phyloP scores from a whole-genome alignment of 2,888 invertebrate species.

The Agrochola lota region DNA sequence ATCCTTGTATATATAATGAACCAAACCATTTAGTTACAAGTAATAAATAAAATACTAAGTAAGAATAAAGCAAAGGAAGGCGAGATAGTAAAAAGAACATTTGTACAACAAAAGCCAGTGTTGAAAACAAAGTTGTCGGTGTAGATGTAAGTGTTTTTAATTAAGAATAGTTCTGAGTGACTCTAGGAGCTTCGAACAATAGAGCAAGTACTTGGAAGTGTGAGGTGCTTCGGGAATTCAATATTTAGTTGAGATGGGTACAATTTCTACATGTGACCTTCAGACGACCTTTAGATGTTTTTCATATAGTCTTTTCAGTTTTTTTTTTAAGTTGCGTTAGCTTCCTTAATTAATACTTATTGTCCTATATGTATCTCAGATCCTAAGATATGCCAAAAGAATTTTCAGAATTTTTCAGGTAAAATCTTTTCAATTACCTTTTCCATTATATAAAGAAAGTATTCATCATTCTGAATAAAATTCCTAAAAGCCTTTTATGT shows the following conservation, averaged over 20 bases:
- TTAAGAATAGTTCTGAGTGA: conserved; percentile 27
- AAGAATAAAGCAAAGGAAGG: conserved; percentile 6
- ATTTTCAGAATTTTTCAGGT: neutral
- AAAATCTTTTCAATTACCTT: conserved; percentile 1
- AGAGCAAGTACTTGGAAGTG: neutral
- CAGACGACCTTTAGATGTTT: neutral
- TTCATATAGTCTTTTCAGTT: neutral
- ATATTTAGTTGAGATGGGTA: neutral
- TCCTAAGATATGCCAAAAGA: neutral
- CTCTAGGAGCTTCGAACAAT: conserved; percentile 6
- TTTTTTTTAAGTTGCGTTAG: neutral
- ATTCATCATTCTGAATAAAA: conserved; percentile 8
- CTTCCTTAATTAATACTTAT: neutral
- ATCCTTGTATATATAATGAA: neutral
- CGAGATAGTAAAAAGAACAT: conserved; percentile 9
- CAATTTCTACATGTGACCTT: neutral
- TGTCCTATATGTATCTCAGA: neutral
- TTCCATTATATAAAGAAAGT: neutral
- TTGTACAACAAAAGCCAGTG: conserved; percentile 5
- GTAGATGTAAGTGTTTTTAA: conserved; percentile 34
- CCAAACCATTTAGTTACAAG: neutral
- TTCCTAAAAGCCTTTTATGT: conserved; percentile 22
- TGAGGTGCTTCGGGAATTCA: conserved; percentile 2
- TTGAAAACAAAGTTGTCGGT: conserved; percentile 6
- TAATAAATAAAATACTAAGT: conserved; percentile 6